phyloP scores from a whole-genome alignment of 1,140 invertebrate genomes.

The Drosophila pruinosa region DNA sequence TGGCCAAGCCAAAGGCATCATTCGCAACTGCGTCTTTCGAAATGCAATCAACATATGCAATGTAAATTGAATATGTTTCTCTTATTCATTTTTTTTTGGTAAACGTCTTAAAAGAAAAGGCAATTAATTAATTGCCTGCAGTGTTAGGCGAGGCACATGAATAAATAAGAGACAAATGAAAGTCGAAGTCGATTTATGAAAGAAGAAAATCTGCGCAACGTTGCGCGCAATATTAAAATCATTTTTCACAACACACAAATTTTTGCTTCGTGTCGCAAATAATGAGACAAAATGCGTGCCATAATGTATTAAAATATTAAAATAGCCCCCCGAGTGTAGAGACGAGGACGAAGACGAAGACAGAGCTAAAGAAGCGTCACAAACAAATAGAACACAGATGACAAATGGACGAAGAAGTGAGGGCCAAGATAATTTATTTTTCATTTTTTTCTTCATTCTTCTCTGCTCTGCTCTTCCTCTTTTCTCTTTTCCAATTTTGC shows the following conservation, averaged over 20 bases:
- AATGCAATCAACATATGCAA: slow-evolving; percentile 26
- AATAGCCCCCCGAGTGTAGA: slow-evolving; percentile 27
- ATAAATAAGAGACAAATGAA: slow-evolving; percentile 7
- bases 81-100: background rate
- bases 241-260: slow-evolving; percentile 52
- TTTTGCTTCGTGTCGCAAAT: slow-evolving; percentile 43
- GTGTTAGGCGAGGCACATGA: background rate
- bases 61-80: slow-evolving; percentile 1
- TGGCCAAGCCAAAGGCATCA: background rate
- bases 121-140: slow-evolving; percentile 39
- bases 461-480: background rate
- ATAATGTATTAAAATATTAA: slow-evolving; percentile 72
- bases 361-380: background rate
- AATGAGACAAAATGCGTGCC: slow-evolving; percentile 67
- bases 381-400: slow-evolving; percentile 45
- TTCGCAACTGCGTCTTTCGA: background rate
- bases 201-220: slow-evolving; percentile 33
- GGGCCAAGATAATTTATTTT: slow-evolving; percentile 42
- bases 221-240: slow-evolving; percentile 55
- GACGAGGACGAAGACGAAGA: no score
- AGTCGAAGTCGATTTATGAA: slow-evolving; percentile 43
- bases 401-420: slow-evolving; percentile 65
- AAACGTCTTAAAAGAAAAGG: background rate
- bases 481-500: background rate
- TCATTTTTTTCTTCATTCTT: slow-evolving; percentile 9